These are phyloP conservation scores for Sapayoa aenigma DNA, from an alignment of 2,113 vertebrate genomes.

Conservation along the genomic window DNA sequence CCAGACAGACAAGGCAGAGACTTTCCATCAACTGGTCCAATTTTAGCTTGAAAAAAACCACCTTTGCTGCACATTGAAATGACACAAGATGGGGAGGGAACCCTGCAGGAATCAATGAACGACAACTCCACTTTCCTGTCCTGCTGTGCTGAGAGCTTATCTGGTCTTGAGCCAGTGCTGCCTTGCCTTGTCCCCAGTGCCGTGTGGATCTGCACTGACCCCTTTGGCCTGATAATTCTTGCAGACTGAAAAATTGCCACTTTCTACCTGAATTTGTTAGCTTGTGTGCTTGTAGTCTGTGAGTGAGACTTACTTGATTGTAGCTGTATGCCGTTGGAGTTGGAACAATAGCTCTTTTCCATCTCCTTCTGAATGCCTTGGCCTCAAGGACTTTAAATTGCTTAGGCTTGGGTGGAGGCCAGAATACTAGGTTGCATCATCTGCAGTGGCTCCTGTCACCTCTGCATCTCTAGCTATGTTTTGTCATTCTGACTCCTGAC, in stretches of 20 bases:
- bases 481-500: conserved; percentile 77
- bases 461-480: conserved; percentile 77
- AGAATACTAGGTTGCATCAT: conserved; percentile 79
- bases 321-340: conserved; percentile 78
- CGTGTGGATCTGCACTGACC: conserved; percentile 78
- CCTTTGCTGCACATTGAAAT: conserved; percentile 92
- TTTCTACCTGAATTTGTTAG: conserved; percentile 80
- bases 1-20: conserved; percentile 93
- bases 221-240: conserved; percentile 77
- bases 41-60: conserved; percentile 98
- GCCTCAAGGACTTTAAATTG: conserved; percentile 78
- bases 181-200: conserved; percentile 84
- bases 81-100: conserved; percentile 58
- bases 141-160: conserved; percentile 80
- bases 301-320: conserved; percentile 83
- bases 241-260: conserved; percentile 79
- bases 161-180: conserved; percentile 78
- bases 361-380: conserved; percentile 68
- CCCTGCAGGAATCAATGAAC: conserved; percentile 74
- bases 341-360: conserved; percentile 73
- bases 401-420: conserved; percentile 80
- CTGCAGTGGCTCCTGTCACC: conserved; percentile 83
- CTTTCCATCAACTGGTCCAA: conserved; percentile 99
- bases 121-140: conserved; percentile 69
- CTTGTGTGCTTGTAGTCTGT: conserved; percentile 91